phyloP scores from a whole-genome alignment of 2,113 vertebrate species.

The Calonectris borealis region DNA sequence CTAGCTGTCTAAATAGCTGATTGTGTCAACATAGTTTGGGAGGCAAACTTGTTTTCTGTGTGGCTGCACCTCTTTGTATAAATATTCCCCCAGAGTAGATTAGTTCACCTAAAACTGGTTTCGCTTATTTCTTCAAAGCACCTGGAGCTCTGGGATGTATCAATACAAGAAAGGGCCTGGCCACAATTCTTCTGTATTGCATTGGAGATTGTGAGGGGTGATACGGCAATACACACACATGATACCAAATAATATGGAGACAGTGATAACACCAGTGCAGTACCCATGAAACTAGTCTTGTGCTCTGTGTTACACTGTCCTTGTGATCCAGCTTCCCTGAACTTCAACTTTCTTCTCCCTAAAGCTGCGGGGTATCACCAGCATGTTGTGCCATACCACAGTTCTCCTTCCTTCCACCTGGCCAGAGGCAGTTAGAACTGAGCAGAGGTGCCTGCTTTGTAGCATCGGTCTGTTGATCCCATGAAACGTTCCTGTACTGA shows the following conservation, averaged over 20 bases:
- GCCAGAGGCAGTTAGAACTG: neutral
- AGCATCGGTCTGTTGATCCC: neutral
- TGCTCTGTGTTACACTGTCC: neutral
- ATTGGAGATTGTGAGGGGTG: neutral
- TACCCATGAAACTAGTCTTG: neutral
- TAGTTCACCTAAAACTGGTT: neutral
- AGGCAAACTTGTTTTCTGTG: neutral
- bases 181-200: neutral
- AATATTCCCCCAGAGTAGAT: neutral
- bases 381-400: neutral
- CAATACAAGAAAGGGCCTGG: neutral
- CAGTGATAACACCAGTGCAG: neutral
- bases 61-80: neutral
- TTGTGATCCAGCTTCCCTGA: neutral
- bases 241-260: neutral
- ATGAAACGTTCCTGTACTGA: neutral
- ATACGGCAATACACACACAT: accelerated
- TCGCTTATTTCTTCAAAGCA: neutral
- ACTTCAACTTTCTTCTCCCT: neutral
- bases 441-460: neutral
- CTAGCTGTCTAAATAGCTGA: neutral
- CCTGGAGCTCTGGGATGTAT: neutral
- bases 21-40: neutral
- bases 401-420: neutral
- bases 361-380: neutral